Base-by-base conservation (phyloP, 2,888 invertebrate genomes). In the Epinotia ramella region DNA sequence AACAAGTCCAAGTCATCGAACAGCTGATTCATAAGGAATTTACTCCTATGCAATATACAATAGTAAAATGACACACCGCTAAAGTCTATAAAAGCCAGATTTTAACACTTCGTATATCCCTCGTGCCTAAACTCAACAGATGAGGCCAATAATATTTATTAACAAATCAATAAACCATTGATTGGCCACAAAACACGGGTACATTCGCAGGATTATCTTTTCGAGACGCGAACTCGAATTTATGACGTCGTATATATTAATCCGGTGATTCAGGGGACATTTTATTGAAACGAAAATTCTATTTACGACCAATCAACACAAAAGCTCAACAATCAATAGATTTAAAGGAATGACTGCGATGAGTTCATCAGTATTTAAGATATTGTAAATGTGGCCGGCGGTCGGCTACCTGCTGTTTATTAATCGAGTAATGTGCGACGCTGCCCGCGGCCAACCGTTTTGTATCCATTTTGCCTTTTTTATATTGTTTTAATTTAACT, bases 401-500 rank as follows among this genome's bases (percentile, higher is more conserved):
- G 86, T 82, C 81, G 74, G 93, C 93, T 94, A 94, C 94, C 94
- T 93, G 93, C 91, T 86, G 86, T 91, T 91, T 92, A 93, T 92
- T 92, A 91, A 90, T 83, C 85, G 84, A 76, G 56, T 73, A 57
- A 64, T 73, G 64, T 46, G 59, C 72, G 76, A 71, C 70, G 75
- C 60, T 44, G 73, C 77, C 70, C 63, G 73, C 67, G 71, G 66
- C 60, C 72, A 57, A 72, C 68, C 73, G 77, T 65, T 73, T 73
- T 73, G 73, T 77, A 73, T 66, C n/a, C 70, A 13, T 56, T 77
- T 64, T 24, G 24, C 20, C 62, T 40, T 64, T 69, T 74, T 74
- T 74, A 69, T 65, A 53, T 59, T 59, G 24, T 49, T 49, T 59
- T 60, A 60, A 65, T 65, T 65, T 70, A 49, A 75, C 56, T 53